phyloP scores from a whole-genome alignment of 2,888 invertebrate genomes.

The Agriopis aurantiaria region DNA sequence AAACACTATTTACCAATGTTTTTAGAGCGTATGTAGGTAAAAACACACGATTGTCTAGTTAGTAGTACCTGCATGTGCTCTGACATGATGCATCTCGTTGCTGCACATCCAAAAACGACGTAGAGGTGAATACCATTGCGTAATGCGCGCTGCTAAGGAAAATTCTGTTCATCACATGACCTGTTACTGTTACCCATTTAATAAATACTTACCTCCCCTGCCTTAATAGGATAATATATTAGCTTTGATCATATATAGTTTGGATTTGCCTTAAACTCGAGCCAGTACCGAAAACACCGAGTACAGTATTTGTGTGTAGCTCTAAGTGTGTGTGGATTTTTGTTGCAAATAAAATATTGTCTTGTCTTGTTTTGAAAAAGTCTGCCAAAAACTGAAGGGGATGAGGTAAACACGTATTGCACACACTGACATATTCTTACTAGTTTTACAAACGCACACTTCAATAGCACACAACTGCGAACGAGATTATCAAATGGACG shows the following conservation, averaged over 20 bases:
- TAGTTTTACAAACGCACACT: no score
- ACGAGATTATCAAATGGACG: no score
- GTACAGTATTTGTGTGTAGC: no score
- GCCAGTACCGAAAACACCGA: no score
- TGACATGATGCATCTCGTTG: constrained; percentile 35
- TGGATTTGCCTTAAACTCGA: background rate
- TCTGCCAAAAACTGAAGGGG: no score
- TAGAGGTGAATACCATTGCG: constrained; percentile 29
- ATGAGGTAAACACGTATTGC: no score
- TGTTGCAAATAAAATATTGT: no score
- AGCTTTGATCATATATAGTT: no score
- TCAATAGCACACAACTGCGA: no score
- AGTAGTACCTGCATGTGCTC: constrained; percentile 18
- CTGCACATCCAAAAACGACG: constrained; percentile 38
- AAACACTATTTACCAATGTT: background rate
- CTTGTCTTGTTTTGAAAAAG: no score
- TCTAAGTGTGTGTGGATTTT: no score
- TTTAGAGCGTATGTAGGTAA: background rate
- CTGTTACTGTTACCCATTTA: constrained; percentile 19
- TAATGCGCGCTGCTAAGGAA: constrained; percentile 39
- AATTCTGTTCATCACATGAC: constrained; percentile 36
- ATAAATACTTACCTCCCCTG: background rate
- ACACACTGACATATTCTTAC: no score
- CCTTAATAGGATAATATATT: background rate
- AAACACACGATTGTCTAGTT: background rate